These are phyloP conservation scores for Octodon degus DNA, from an alignment of 2,113 vertebrate genomes.

Conservation along the genomic window DNA sequence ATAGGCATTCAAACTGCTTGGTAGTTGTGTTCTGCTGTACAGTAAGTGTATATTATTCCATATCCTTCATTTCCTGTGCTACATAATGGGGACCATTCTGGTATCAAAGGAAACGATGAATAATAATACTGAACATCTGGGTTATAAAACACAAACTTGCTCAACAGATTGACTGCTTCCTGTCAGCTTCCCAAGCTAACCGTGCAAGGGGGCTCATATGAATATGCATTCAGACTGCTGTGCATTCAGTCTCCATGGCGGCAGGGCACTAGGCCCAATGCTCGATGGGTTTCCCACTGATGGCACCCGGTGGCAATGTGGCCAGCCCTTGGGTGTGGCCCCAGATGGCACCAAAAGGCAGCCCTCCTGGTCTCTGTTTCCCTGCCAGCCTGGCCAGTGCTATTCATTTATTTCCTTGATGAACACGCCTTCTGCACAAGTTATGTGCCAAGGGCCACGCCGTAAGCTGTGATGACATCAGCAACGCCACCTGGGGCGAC, in stretches of 20 bases:
- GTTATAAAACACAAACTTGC: conserved; percentile 81
- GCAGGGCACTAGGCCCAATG: not conserved
- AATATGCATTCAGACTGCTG: conserved; percentile 61
- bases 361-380: not conserved
- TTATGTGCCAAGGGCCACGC: not conserved
- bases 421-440: not conserved
- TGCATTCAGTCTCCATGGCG: too few species aligned
- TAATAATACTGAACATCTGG: conserved; percentile 81
- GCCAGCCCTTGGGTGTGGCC: not conserved
- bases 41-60: conserved; percentile 74
- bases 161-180: conserved; percentile 81
- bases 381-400: not conserved
- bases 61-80: conserved; percentile 80
- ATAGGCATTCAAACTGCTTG: conserved; percentile 21
- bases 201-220: conserved; percentile 55
- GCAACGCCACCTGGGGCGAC: not conserved
- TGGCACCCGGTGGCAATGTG: not conserved
- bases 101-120: conserved; percentile 83
- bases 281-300: not conserved
- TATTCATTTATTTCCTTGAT: not conserved
- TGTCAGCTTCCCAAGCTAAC: conserved; percentile 77
- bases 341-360: not conserved
- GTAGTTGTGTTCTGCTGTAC: conserved; percentile 53
- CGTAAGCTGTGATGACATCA: not conserved
- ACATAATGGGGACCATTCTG: conserved; percentile 74